A percentile compares a stretch with the other conserved stretches of the same genome.
These are phyloP conservation scores for Potamarius usumacintae DNA, from an alignment of 2,113 vertebrate species.

Conservation along the genomic window DNA sequence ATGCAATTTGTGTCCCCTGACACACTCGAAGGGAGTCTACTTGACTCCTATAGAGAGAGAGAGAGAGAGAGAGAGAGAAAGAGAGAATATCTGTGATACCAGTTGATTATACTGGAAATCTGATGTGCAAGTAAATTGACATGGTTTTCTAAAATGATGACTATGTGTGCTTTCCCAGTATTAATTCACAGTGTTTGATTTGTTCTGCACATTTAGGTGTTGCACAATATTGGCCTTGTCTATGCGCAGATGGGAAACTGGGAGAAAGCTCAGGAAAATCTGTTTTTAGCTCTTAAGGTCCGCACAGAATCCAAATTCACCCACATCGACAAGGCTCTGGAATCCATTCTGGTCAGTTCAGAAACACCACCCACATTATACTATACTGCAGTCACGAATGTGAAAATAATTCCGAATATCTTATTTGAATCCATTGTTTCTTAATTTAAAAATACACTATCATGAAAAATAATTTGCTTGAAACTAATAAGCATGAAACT, in stretches of 20 bases:
- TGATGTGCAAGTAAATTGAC: not conserved
- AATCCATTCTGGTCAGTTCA: slow-evolving; percentile 81
- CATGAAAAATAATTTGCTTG: not conserved
- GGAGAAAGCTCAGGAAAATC: slow-evolving; percentile 84
- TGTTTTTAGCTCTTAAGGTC: slow-evolving; percentile 75
- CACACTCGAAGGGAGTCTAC: not conserved
- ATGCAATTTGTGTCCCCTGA: not conserved
- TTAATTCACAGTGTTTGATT: not conserved
- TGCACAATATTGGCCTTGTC: slow-evolving; percentile 84
- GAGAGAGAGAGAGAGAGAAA: not conserved
- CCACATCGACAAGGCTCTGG: slow-evolving; percentile 84
- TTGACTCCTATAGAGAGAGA: not conserved
- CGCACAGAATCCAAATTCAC: slow-evolving; percentile 83
- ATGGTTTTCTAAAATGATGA: not conserved
- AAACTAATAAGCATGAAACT: not conserved
- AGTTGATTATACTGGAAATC: not conserved
- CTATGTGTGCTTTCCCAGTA: not conserved
- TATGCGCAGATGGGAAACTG: slow-evolving; percentile 79
- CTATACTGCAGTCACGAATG: not conserved
- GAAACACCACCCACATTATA: not conserved
- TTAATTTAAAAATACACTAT: not conserved
- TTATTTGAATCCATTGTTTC: not conserved
- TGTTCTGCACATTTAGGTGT: slow-evolving; percentile 72
- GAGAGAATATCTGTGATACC: not conserved
- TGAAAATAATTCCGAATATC: not conserved